Base-by-base conservation (phyloP, 2,113 vertebrate genomes). In the Chamaetylas fuelleborni region DNA sequence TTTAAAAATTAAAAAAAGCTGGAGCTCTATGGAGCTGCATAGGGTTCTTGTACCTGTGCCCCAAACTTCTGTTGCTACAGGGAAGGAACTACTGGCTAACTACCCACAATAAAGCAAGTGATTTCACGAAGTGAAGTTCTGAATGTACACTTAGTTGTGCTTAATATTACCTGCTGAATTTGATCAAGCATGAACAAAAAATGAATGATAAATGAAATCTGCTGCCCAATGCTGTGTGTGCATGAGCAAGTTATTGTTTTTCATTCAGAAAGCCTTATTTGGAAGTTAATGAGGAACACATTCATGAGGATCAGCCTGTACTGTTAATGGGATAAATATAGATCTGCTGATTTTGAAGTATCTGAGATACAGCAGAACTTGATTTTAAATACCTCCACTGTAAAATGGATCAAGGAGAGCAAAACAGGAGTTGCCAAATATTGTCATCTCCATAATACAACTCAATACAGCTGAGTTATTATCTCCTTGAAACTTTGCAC, bases 241-340 rank as follows among this genome's bases (percentile, higher is more conserved):
- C 86, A 33, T 1, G 9, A 78, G 81, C 43, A 76, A 67, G 81
- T 81, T 86, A 91, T 19, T 81, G 91, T 70, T 95, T 84, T 95
- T 73, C 93, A 91, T 92, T 92, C 84, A 95, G 89, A 76, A 81
- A 94, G 74, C 70, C 89, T 92, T 92, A 95, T 95, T 94, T 91
- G 91, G 91, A 94, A 92, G 58, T 81, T 87, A 79, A 89, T 14
- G 19, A 93, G 62, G 73, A 92, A 86, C 45, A 76, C 78, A 90
- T 89, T 91, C 78, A 88, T 73, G 50, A 89, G 70, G 78, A 95
- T 92, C 81, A 54, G 78, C 8, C 74, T 80, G 62, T 73, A 62
- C 81, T 89, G 54, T 96, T 89, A 97, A 91, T 79, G 74, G 47
- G 89, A 95, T 90, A 91, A 93, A 95, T 84, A 95, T 18, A 94